phyloP scores from a whole-genome alignment of 1,140 invertebrate genomes.

The Diploscapter pachys region DNA sequence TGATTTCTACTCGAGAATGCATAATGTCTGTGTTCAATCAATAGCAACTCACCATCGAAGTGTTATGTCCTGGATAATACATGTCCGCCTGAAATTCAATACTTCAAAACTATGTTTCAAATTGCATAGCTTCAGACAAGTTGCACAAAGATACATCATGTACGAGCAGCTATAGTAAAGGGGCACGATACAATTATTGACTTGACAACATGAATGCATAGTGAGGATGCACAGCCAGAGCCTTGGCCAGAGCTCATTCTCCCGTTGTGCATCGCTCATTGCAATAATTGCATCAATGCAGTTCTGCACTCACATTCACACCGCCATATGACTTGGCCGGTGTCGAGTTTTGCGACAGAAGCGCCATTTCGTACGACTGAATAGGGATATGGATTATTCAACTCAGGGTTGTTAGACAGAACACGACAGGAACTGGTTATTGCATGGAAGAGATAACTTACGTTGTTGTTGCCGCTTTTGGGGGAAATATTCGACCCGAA shows the following conservation, averaged over 20 bases:
- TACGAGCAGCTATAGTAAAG: no score
- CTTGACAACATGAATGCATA: no score
- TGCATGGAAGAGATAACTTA: constrained; percentile 13
- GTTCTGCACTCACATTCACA: constrained; percentile 13
- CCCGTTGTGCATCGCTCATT: background rate
- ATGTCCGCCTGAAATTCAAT: constrained; percentile 25
- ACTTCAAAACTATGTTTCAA: background rate
- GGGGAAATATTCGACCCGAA: constrained; percentile 19
- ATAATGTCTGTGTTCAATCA: background rate
- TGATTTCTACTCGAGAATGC: constrained; percentile 6
- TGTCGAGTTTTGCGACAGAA: constrained; percentile 35
- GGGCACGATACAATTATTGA: no score
- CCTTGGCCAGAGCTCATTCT: no score
- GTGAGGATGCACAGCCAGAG: no score
- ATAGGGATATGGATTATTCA: background rate
- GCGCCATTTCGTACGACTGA: constrained; percentile 37
- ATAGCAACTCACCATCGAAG: constrained; percentile 23
- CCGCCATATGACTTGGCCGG: constrained; percentile 25
- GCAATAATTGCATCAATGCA: background rate
- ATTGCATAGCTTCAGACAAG: background rate
- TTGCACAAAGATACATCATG: background rate
- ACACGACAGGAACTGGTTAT: background rate
- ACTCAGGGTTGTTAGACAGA: background rate
- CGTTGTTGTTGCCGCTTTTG: constrained; percentile 29
- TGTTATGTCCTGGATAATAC: constrained; percentile 26